These are phyloP conservation scores for Mayetiola destructor DNA, from an alignment of 2,888 invertebrate genomes.

Conservation along the genomic window DNA sequence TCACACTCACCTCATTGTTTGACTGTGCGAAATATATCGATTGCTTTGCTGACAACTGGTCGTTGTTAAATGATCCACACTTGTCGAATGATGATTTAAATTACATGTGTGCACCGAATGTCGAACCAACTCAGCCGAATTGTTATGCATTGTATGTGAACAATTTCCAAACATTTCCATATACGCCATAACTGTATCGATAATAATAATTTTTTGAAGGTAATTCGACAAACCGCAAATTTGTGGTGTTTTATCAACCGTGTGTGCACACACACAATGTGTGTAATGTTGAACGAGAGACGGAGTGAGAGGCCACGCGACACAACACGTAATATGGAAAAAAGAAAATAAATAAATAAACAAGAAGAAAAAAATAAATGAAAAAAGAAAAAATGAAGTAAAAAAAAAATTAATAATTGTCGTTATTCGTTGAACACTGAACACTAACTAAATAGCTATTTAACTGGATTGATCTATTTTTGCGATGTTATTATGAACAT, in stretches of 20 bases:
- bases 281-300: too few relatives aligned
- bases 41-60: conserved; percentile 20
- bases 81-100: conserved; percentile 24
- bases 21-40: conserved; percentile 33
- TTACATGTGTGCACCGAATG: conserved; percentile 77
- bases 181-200: conserved; percentile 73
- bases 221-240: conserved; percentile 11
- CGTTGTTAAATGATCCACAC: conserved; percentile 27
- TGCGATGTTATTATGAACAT: too few relatives aligned
- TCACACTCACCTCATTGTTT: conserved; percentile 34
- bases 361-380: not conserved
- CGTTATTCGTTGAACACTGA: too few relatives aligned
- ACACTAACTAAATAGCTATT: not conserved
- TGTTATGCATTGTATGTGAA: conserved; percentile 55
- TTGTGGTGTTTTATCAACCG: too few relatives aligned
- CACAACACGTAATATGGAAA: not conserved
- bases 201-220: too few relatives aligned
- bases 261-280: not conserved
- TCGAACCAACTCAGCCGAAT: conserved; percentile 61
- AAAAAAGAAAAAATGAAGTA: not conserved
- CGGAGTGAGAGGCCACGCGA: too few relatives aligned
- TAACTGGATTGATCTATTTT: too few relatives aligned
- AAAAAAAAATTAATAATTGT: not conserved
- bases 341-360: not conserved
- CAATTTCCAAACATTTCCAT: conserved; percentile 92